Base-by-base conservation (phyloP, 2,888 invertebrate genomes). In the Stegana nigrithorax region DNA sequence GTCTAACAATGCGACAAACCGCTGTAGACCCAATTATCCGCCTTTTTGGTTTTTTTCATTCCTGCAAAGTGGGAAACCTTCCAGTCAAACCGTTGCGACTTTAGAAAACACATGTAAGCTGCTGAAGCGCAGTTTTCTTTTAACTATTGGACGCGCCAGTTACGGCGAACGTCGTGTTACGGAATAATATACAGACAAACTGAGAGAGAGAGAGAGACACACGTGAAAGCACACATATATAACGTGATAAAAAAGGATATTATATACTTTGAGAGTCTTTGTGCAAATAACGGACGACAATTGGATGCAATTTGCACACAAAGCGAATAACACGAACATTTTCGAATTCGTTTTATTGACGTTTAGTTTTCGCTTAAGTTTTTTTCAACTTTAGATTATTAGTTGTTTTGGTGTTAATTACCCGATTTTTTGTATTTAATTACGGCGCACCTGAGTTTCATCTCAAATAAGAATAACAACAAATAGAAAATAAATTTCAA, bases 81-180 rank as follows among this genome's bases (percentile, higher is more conserved):
- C 39, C 39, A 39, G 14, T 8, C 6, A n/a, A n/a, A n/a, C n/a
- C n/a, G n/a, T n/a, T n/a, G n/a, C n/a, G n/a, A n/a, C n/a, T n/a
- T n/a, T n/a, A n/a, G n/a, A n/a, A n/a, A n/a, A n/a, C n/a, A n/a
- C n/a, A n/a, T n/a, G n/a, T n/a, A n/a, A n/a, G n/a, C n/a, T n/a
- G n/a, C n/a, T 39, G 2, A 4, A 39, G 14, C 39, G 39, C 39
- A 39, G 14, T 25, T 73, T 73, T 71, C 68, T 73, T 74, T 76
- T 69, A 75, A 73, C 70, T 74, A 78, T 73, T 76, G 80, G 72
- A 77, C 80, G 80, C 6, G 39, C 2, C 5, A 39, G 1, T 39
- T 12, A 10, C 39, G 39, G 39, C 14, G 14, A 39, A 14, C 39
- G n/a, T n/a, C n/a, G n/a, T n/a, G n/a, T n/a, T n/a, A n/a, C n/a